Conservation (phyloP, 2,888 invertebrate genomes). For the Drosophila borborema region DNA sequence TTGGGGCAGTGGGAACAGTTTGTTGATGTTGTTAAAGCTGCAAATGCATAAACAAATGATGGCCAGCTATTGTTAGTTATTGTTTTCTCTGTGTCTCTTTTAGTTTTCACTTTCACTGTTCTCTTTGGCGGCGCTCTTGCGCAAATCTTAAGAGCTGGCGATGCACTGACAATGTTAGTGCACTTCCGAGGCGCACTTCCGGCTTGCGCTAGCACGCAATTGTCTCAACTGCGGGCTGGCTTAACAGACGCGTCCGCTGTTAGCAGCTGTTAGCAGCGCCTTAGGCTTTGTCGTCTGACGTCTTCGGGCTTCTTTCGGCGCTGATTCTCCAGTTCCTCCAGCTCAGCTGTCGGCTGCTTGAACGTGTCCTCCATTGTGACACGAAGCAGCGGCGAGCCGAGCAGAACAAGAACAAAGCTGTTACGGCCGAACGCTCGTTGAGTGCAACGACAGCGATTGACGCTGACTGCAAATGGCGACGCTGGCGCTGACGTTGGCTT, state of each 20-base stretch:
- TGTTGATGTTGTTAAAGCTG: neutral
- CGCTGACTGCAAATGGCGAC: slow-evolving; percentile 59
- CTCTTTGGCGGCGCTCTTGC: slow-evolving; percentile 40
- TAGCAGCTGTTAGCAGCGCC: slow-evolving; percentile 36
- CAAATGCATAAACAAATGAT: neutral
- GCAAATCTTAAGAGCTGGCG: slow-evolving; percentile 24
- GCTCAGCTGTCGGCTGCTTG: slow-evolving; percentile 35
- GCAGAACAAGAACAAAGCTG: slow-evolving; percentile 49
- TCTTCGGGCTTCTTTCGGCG: slow-evolving; percentile 31
- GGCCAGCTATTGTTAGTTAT: neutral
- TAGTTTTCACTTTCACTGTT: slow-evolving; percentile 41
- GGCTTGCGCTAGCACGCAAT: slow-evolving; percentile 32
- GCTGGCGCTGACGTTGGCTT: slow-evolving; percentile 58
- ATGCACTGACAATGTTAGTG: slow-evolving; percentile 24
- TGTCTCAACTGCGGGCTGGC: slow-evolving; percentile 32
- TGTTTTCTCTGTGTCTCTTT: neutral
- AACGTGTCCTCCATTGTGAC: slow-evolving; percentile 28
- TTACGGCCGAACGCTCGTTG: slow-evolving; percentile 38
- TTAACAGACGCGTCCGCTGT: slow-evolving; percentile 27
- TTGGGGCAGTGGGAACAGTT: neutral
- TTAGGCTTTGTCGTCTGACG: slow-evolving; percentile 24
- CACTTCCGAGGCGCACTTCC: slow-evolving; percentile 55
- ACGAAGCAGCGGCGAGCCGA: slow-evolving; percentile 43
- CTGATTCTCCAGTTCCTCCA: slow-evolving; percentile 13
- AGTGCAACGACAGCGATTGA: slow-evolving; percentile 65